These are phyloP conservation scores for Sebastes matsubarae DNA, from an alignment of 2,797 vertebrate genomes.

Conservation along the genomic window DNA sequence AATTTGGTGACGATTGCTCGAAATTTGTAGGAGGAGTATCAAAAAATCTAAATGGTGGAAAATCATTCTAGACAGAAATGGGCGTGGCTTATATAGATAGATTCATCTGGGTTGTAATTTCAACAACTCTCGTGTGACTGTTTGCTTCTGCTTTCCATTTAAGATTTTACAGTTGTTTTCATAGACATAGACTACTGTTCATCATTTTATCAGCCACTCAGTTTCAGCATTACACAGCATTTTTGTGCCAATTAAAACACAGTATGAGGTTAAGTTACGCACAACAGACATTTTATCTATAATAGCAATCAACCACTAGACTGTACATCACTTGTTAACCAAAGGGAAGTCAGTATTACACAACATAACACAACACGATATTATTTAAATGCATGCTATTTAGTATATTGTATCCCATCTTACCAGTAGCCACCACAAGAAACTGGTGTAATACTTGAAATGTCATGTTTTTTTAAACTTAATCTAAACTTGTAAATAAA, in stretches of 20 bases:
- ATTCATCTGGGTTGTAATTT: not conserved
- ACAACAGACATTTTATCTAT: not conserved
- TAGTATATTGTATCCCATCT: not conserved
- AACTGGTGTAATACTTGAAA: not conserved
- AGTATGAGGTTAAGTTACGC: not conserved
- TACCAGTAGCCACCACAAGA: not conserved
- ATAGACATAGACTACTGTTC: not conserved
- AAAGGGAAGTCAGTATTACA: not conserved
- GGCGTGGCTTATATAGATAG: too few species aligned
- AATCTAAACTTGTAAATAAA: not conserved
- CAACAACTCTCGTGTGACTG: not conserved
- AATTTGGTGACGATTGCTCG: too few species aligned
- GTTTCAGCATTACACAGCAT: not conserved
- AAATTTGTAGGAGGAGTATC: too few species aligned
- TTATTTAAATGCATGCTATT: not conserved
- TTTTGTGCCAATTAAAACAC: not conserved
- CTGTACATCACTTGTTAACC: not conserved
- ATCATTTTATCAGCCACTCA: not conserved
- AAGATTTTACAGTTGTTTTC: not conserved
- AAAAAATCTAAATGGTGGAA: too few species aligned
- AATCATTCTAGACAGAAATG: too few species aligned
- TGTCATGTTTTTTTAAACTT: not conserved
- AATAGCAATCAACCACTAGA: not conserved
- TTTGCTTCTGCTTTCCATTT: conserved; percentile 1
- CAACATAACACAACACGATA: not conserved